Conservation (phyloP, 92 coral and sea anemone genomes). For the Epizoanthus scotinus region DNA sequence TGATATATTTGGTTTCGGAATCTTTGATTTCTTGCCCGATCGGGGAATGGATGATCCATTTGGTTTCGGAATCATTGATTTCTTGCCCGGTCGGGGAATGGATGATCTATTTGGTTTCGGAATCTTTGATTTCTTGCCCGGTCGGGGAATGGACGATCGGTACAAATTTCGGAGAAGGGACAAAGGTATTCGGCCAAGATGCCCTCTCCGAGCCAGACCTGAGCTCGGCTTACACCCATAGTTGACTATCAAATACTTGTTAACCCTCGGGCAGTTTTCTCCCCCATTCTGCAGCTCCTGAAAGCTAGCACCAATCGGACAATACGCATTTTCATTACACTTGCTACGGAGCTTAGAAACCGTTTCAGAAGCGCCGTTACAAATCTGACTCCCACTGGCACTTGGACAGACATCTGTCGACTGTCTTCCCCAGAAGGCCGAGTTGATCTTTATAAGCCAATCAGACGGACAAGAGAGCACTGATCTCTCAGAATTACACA, state of each 20-base stretch:
- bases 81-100: conserved; percentile 31
- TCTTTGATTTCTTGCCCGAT: conserved; percentile 18
- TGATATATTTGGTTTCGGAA: conserved; percentile 1
- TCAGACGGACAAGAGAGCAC: conserved; percentile 87
- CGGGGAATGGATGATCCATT: conserved; percentile 23
- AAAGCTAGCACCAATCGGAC: conserved; percentile 65
- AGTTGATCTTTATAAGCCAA: conserved; percentile 80
- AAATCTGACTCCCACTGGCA: conserved; percentile 53
- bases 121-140: conserved; percentile 26
- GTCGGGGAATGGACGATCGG: conserved; percentile 32
- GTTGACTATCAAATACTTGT: conserved; percentile 72
- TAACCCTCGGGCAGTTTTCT: conserved; percentile 78
- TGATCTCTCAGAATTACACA: conserved; percentile 87
- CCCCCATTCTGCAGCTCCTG: conserved; percentile 86
- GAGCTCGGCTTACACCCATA: conserved; percentile 81
- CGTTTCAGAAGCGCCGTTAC: conserved; percentile 88
- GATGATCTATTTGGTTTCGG: conserved; percentile 7
- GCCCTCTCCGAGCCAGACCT: conserved; percentile 75
- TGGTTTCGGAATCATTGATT: conserved; percentile 8
- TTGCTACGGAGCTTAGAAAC: conserved; percentile 76
- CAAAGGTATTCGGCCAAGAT: conserved; percentile 79
- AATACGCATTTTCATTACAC: conserved; percentile 76
- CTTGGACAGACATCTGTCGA: conserved; percentile 67
- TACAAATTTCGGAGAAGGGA: conserved; percentile 65
- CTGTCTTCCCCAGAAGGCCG: conserved; percentile 94